Evolutionary conservation across 1,140 invertebrate genomes (phyloP).

Genomic region (Dryas iulia): DNA sequence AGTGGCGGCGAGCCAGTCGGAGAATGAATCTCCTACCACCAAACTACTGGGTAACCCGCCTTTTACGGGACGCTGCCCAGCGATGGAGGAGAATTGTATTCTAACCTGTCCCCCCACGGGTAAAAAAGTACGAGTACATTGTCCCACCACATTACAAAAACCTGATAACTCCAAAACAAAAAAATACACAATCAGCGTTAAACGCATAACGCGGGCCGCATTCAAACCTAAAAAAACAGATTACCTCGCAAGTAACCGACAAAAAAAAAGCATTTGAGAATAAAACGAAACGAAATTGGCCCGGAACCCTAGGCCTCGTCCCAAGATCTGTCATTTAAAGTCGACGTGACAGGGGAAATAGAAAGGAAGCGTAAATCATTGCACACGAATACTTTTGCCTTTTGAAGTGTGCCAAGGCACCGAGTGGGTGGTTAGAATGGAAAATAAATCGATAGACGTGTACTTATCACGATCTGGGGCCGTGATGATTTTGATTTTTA

Average conservation of each 20-base stretch:
- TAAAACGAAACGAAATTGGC: slow-evolving; percentile 35
- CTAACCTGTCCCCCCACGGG: too few species aligned
- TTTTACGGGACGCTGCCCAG: too few species aligned
- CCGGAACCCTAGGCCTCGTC: slow-evolving; percentile 36
- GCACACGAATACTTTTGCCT: slow-evolving; percentile 36
- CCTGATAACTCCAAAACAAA: too few species aligned
- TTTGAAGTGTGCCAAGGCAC: slow-evolving; percentile 20
- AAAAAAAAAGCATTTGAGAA: slow-evolving; percentile 23
- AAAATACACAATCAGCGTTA: too few species aligned
- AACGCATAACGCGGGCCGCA: too few species aligned
- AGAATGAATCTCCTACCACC: too few species aligned
- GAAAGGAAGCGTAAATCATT: slow-evolving; percentile 45
- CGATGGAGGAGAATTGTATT: too few species aligned
- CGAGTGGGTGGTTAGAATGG: slow-evolving; percentile 13
- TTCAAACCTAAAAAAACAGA: neutral
- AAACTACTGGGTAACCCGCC: too few species aligned
- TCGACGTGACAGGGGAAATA: slow-evolving; percentile 48
- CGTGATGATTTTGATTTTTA: too few species aligned
- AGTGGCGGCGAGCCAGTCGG: too few species aligned
- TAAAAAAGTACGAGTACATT: too few species aligned
- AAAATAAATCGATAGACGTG: slow-evolving; percentile 25
- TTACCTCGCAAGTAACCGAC: slow-evolving; percentile 28
- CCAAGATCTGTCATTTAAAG: slow-evolving; percentile 46
- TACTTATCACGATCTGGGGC: slow-evolving; percentile 6
- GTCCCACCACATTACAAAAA: too few species aligned